Evolutionary conservation across 2,888 invertebrate species (phyloP).

Genomic region (Crioceris asparagi): DNA sequence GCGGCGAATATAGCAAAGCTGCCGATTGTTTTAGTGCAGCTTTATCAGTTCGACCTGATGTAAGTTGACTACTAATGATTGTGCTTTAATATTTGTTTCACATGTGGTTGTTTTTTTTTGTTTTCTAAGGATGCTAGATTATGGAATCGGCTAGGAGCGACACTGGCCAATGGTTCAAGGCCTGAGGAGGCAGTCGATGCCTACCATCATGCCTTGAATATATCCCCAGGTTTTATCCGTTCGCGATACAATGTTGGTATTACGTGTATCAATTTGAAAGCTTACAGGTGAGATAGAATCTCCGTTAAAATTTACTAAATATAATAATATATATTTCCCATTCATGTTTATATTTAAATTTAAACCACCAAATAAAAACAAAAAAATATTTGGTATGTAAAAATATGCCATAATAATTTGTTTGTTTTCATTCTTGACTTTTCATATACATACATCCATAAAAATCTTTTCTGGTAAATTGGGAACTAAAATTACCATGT

Average conservation of each 20-base stretch:
- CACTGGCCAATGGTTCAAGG: conserved; percentile 87
- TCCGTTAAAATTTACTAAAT: too few relatives aligned
- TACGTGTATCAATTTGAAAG: conserved; percentile 91
- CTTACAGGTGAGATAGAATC: conserved; percentile 56
- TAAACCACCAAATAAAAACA: too few relatives aligned
- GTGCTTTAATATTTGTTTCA: background rate
- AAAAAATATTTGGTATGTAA: too few relatives aligned
- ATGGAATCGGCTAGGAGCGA: conserved; percentile 97
- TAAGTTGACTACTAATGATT: conserved; percentile 32
- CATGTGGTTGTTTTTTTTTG: background rate
- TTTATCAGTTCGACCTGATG: conserved; percentile 66
- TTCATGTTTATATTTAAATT: too few relatives aligned
- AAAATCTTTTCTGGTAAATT: too few relatives aligned
- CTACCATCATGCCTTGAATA: conserved; percentile 79
- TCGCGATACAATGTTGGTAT: conserved; percentile 97
- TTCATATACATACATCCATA: too few relatives aligned
- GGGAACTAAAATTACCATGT: too few relatives aligned
- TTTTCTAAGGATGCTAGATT: conserved; percentile 67
- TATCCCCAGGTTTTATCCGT: conserved; percentile 92
- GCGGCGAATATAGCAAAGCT: conserved; percentile 90
- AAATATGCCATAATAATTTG: too few relatives aligned
- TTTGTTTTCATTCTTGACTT: too few relatives aligned
- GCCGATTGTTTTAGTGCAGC: conserved; percentile 93
- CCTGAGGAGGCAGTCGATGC: conserved; percentile 96
- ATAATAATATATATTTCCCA: too few relatives aligned